phyloP scores from a whole-genome alignment of 2,113 vertebrate species.

The Baryphthengus martii region DNA sequence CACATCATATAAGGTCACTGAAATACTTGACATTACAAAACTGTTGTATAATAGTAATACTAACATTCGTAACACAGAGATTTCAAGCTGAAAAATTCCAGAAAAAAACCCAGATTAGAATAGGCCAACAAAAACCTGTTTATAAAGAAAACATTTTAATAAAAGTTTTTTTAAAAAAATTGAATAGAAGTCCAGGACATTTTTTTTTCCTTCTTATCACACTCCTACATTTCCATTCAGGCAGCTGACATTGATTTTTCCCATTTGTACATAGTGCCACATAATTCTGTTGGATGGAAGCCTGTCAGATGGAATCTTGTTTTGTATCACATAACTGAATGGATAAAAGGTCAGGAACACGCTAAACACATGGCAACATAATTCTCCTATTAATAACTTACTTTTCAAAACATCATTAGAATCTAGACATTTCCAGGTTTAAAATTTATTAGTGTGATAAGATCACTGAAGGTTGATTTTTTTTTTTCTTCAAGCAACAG shows the following conservation, averaged over 20 bases:
- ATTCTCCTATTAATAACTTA: slow-evolving; percentile 66
- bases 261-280: slow-evolving; percentile 60
- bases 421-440: slow-evolving; percentile 60
- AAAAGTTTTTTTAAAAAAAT: not conserved
- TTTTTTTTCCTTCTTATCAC: slow-evolving; percentile 68
- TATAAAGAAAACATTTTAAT: slow-evolving; percentile 33
- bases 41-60: not conserved
- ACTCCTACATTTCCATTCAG: slow-evolving; percentile 64
- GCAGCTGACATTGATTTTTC: slow-evolving; percentile 72
- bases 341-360: slow-evolving; percentile 68
- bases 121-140: not conserved
- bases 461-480: slow-evolving; percentile 47
- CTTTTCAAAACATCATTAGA: slow-evolving; percentile 64
- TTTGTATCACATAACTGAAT: slow-evolving; percentile 51
- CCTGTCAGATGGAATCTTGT: slow-evolving; percentile 59
- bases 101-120: not conserved
- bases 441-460: slow-evolving; percentile 47
- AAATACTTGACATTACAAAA: not conserved
- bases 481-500: not conserved
- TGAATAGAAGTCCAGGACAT: slow-evolving; percentile 17
- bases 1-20: not conserved
- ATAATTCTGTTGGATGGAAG: slow-evolving; percentile 37
- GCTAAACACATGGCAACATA: slow-evolving; percentile 56
- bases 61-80: not conserved
- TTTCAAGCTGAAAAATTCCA: not conserved